Conservation (phyloP, 1,140 invertebrate species). For the Drosophila sp. region DNA sequence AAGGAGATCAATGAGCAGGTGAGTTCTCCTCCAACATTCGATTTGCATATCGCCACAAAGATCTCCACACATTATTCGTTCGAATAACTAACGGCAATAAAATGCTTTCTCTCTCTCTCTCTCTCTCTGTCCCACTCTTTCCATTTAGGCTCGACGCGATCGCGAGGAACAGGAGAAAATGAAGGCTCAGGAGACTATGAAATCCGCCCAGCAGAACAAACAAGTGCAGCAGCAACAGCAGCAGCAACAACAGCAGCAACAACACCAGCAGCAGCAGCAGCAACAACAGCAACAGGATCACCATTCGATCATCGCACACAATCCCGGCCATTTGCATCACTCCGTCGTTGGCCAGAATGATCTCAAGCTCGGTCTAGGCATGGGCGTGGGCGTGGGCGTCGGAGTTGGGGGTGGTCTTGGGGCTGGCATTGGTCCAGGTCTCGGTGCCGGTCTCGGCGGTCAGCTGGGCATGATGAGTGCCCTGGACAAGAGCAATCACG, state of each 20-base stretch:
- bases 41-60: slow-evolving; percentile 18
- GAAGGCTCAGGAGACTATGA: slow-evolving; percentile 94
- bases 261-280: slow-evolving; percentile 86
- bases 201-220: slow-evolving; percentile 89
- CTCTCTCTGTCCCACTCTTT: background rate
- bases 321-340: slow-evolving; percentile 80
- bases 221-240: slow-evolving; percentile 86
- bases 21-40: slow-evolving; percentile 13
- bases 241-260: slow-evolving; percentile 85
- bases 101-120: background rate
- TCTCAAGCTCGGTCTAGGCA: slow-evolving; percentile 80
- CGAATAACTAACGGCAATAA: background rate
- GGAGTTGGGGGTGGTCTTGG: slow-evolving; percentile 64
- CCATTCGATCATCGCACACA: slow-evolving; percentile 84
- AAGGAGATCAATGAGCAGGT: slow-evolving; percentile 97
- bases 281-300: slow-evolving; percentile 84
- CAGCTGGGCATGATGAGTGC: slow-evolving; percentile 84
- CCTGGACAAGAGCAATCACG: slow-evolving; percentile 85
- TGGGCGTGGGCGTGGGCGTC: slow-evolving; percentile 71
- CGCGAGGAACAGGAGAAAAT: slow-evolving; percentile 95
- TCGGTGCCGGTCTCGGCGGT: slow-evolving; percentile 74
- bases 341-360: slow-evolving; percentile 82
- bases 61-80: slow-evolving; percentile 1
- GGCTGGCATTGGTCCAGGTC: slow-evolving; percentile 62
- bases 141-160: slow-evolving; percentile 87